These are phyloP conservation scores for Sinocyclocheilus grahami DNA, from an alignment of 2,113 vertebrate species.

Conservation along the genomic window DNA sequence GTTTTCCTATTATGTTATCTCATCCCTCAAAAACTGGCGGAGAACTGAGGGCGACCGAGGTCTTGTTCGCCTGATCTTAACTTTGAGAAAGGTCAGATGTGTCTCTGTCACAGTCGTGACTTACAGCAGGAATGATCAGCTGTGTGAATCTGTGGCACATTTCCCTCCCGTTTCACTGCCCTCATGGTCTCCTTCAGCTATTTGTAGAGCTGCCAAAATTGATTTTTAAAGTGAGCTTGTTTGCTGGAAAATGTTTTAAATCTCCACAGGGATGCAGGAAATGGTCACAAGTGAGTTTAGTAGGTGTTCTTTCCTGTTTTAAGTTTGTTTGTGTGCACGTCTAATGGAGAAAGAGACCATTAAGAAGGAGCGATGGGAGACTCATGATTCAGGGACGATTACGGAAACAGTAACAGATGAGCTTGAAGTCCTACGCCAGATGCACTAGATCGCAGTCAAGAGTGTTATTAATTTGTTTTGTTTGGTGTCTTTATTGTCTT, in stretches of 20 bases:
- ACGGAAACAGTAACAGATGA: neutral
- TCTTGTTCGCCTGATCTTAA: slow-evolving; percentile 2
- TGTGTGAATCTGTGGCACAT: slow-evolving; percentile 29
- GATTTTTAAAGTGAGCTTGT: neutral
- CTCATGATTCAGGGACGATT: neutral
- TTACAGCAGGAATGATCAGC: neutral
- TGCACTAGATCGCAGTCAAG: neutral
- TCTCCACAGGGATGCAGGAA: neutral
- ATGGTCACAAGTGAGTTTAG: neutral
- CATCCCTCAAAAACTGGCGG: neutral
- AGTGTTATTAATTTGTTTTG: neutral
- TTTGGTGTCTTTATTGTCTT: neutral
- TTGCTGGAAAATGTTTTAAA: slow-evolving; percentile 14
- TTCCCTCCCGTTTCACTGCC: slow-evolving; percentile 13
- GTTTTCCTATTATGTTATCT: neutral
- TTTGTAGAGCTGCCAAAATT: slow-evolving; percentile 14
- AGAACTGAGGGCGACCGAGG: neutral
- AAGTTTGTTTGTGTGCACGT: neutral
- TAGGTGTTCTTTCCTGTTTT: neutral
- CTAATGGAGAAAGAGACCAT: slow-evolving; percentile 2
- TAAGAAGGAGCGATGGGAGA: neutral
- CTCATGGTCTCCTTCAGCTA: slow-evolving; percentile 14
- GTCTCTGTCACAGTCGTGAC: neutral
- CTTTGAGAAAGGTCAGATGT: neutral
- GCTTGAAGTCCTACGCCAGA: neutral